phyloP scores from a whole-genome alignment of 2,797 vertebrate genomes.

The Synaphobranchus kaupii region DNA sequence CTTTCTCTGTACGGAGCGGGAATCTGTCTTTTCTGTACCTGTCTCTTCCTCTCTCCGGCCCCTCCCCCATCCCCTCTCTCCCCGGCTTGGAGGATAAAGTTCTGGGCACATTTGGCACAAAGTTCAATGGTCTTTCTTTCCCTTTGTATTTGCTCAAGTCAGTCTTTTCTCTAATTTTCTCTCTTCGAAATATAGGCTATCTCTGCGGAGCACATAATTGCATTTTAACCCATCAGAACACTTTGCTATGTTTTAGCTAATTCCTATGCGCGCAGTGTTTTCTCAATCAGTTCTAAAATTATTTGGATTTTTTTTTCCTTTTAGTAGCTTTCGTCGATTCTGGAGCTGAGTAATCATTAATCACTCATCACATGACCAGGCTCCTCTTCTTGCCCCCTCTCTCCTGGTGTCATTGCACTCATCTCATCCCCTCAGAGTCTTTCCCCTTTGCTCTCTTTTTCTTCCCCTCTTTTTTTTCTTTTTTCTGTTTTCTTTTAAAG shows the following conservation, averaged over 20 bases:
- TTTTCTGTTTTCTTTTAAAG: constrained; percentile 45
- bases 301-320: neutral
- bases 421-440: neutral
- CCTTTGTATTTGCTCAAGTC: neutral
- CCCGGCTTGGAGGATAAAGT: neutral
- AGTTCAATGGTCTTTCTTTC: neutral
- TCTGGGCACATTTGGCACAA: neutral
- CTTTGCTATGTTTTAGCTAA: neutral
- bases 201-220: neutral
- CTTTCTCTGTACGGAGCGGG: neutral
- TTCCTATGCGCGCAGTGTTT: neutral
- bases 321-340: neutral
- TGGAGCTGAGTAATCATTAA: neutral
- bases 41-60: neutral
- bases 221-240: neutral
- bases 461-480: neutral
- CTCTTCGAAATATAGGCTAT: neutral
- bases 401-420: neutral
- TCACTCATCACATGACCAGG: neutral
- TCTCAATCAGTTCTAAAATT: neutral
- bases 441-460: neutral
- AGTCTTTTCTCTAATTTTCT: neutral
- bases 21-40: constrained; percentile 12
- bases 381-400: neutral
- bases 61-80: neutral